Evolutionary conservation across 1,140 invertebrate genomes (phyloP), one percentile per base, ranked within the genome.

Genomic region (Micrasema minimum): DNA sequence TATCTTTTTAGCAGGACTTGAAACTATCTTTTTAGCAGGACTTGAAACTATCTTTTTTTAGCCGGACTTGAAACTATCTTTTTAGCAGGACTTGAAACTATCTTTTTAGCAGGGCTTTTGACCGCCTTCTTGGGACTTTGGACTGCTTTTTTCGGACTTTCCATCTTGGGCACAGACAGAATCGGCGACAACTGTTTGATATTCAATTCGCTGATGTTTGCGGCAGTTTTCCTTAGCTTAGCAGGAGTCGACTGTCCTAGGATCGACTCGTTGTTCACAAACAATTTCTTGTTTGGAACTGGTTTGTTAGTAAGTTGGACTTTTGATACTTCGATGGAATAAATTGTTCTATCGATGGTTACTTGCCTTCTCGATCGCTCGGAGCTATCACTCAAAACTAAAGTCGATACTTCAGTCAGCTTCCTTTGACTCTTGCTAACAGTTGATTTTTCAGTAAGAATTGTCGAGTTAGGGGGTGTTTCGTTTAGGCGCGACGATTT

Each of bases 201-300:
- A 26, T 66, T 66, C 11, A 69, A 59, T 43, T 22, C 50, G 23
- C 68, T 74, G 14, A 51, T 20, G 14, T 67, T 59, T n/a, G 45
- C 37, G 6, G 38, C 20, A 0, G 35, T 18, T 26, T 46, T 66
- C 11, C 50, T 35, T 7, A 22, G 16, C 48, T 70, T 70, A 12
- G 69, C 72, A 9, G 74, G 74, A 12, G 74, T 75, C 1, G 74
- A 75, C 45, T 75, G 74, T 14, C 74, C 66, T 16, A 74, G 43
- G 7, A 75, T 68, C 23, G 74, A 72, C n/a, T 62, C 20, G 20
- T 72, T 62, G 4, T n/a, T 23, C 10, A 18, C 20, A 7, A 31
- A 31, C 26, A 31, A 31, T 16, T 26, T 22, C 7, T 41, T 12
- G 22, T 46, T 72, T 2, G 38, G 9, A 20, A 38, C n/a, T 59